Percentiles rank a stretch among this genome's conserved stretches.
Conservation (phyloP, 2,888 invertebrate species). For the Hemicrepidius hirtus region DNA sequence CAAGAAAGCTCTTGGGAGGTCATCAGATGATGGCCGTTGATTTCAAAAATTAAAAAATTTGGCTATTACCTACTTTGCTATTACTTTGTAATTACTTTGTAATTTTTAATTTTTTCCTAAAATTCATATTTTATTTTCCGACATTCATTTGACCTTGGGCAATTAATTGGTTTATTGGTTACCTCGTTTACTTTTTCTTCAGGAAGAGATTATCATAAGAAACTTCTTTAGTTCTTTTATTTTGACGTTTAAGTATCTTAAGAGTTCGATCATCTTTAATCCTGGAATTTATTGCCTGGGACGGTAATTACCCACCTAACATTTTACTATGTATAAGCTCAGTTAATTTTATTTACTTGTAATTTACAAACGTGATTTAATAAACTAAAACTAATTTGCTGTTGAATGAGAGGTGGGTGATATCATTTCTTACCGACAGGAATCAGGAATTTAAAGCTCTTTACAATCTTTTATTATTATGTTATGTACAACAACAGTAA, state of each 20-base stretch:
- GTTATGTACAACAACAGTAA: too few relatives aligned
- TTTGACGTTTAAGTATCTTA: constrained; percentile 1
- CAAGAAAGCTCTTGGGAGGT: too few relatives aligned
- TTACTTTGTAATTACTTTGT: too few relatives aligned
- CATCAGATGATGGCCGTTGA: too few relatives aligned
- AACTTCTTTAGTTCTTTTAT: constrained; percentile 9
- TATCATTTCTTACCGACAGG: constrained; percentile 13
- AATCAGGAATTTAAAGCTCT: constrained; percentile 18
- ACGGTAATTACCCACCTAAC: constrained; percentile 1
- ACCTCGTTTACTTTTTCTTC: constrained; percentile 5
- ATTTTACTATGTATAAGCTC: background rate
- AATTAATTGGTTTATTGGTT: background rate
- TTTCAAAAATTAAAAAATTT: too few relatives aligned
- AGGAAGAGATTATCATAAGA: constrained; percentile 19
- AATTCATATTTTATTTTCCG: too few relatives aligned
- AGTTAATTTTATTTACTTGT: constrained; percentile 24
- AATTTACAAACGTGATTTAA: constrained; percentile 38
- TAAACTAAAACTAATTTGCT: constrained; percentile 32
- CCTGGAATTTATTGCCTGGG: constrained; percentile 1
- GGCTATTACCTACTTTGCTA: too few relatives aligned
- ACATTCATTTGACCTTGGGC: constrained; percentile 2
- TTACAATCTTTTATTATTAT: constrained; percentile 25
- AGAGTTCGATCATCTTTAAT: constrained; percentile 16
- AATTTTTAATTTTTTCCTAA: too few relatives aligned
- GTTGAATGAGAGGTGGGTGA: constrained; percentile 21